phyloP scores from a whole-genome alignment of 53 echinoderm and acorn worm species.

The Patiria pectinifera region DNA sequence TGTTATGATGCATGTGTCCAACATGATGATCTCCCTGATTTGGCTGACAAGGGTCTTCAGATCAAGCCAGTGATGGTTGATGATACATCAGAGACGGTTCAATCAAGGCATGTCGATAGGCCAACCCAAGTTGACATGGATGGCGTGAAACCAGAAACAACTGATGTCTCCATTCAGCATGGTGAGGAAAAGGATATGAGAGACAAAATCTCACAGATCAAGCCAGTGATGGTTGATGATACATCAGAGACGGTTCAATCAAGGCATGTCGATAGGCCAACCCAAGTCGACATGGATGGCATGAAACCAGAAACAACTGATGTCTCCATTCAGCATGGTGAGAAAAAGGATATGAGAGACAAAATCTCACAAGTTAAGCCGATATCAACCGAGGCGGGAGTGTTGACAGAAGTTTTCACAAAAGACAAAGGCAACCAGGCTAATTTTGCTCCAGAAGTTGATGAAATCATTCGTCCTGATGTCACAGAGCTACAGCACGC shows the following conservation, averaged over 20 bases:
- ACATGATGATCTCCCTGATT: conserved; percentile 34
- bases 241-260: conserved; percentile 29
- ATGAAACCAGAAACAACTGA: conserved; percentile 28
- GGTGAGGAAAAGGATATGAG: neutral
- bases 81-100: conserved; percentile 31
- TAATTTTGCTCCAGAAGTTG: conserved; percentile 42
- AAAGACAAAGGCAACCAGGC: conserved; percentile 51
- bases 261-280: conserved; percentile 32
- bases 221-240: conserved; percentile 41
- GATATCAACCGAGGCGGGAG: conserved; percentile 20
- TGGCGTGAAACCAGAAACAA: conserved; percentile 7
- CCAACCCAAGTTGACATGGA: conserved; percentile 60
- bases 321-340: conserved; percentile 51
- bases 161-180: conserved; percentile 59
- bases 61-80: conserved; percentile 59
- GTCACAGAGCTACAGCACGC: conserved; percentile 41
- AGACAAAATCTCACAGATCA: conserved; percentile 46
- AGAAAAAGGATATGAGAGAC: conserved; percentile 15
- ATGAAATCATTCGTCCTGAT: conserved; percentile 44
- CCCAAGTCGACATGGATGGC: conserved; percentile 48
- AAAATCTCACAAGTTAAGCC: conserved; percentile 33
- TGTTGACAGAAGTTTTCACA: conserved; percentile 22
- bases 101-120: conserved; percentile 4
- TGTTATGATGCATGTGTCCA: conserved; percentile 33
- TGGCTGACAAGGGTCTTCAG: conserved; percentile 45